Evolutionary conservation across 92 coral and sea anemone species (phyloP), one percentile per base, ranked within the genome.

Genomic region (Epizoanthus scotinus): DNA sequence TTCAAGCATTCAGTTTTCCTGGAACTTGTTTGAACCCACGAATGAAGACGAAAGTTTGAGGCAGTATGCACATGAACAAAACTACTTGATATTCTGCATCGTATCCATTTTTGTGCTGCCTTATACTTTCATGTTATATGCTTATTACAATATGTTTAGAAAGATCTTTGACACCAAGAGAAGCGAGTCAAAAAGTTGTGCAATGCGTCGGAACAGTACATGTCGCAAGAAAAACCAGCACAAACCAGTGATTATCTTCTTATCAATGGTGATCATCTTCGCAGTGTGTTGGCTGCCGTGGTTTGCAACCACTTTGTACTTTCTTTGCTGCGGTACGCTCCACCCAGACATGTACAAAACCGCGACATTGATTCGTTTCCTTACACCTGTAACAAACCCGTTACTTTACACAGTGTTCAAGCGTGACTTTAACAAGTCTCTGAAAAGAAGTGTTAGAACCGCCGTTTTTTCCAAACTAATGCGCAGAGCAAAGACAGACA

Each of bases 31-130:
- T 21, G 20, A 57, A 26, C 6, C n/a, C 17, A 8, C 19, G 22
- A 28, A 3, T 63, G 38, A 1, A 63, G 34, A 63, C 26, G 28
- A 52, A 79, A 31, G 4, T 78, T 66, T 79, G 82, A 6, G 70
- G 89, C 38, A 79, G 81, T 40, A 47, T 13, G 14, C 14, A 8
- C 15, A 47, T 47, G 52, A 47, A 47, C 52, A 15, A 47, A 47
- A 47, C 10, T 47, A 47, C 52, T 9, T 12, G 12, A 79, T 82
- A 22, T 73, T 82, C 36, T 85, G 94, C 65, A 83, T 91, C 50
- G 78, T 85, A 38, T 3, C 75, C 19, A 89, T 91, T 15, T 91
- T 91, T 64, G 62, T 85, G 0, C 17, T 91, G 14, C 94, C 94
- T 19, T 91, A 88, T 60, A 67, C 64, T 8, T 69, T 85, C 21